Evolutionary conservation across 2,113 vertebrate genomes (phyloP).

Genomic region (Gallinago jamesoni): DNA sequence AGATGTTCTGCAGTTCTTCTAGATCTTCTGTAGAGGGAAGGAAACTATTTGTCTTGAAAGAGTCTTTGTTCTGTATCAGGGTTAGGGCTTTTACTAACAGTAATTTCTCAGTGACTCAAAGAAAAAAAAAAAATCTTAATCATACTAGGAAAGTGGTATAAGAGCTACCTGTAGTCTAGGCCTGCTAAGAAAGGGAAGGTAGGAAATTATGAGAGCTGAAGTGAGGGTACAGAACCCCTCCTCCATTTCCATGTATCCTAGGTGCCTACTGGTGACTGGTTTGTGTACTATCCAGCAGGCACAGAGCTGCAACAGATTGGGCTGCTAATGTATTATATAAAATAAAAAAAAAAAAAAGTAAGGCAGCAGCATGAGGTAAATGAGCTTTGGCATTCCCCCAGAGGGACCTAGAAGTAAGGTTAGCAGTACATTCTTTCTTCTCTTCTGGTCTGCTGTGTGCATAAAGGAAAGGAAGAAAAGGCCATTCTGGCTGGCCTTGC

Average conservation of each 20-base stretch:
- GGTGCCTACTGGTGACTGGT: background rate
- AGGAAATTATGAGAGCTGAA: background rate
- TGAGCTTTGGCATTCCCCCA: slow-evolving; percentile 44
- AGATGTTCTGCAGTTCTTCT: background rate
- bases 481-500: background rate
- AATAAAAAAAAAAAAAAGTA: background rate
- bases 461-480: background rate
- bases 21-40: background rate
- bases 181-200: background rate
- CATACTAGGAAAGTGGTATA: background rate
- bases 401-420: background rate
- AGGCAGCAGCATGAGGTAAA: slow-evolving; percentile 22
- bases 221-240: background rate
- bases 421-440: background rate
- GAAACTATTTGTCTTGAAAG: background rate
- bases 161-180: background rate
- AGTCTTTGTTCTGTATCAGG: background rate
- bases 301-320: background rate
- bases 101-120: background rate
- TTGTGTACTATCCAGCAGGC: background rate
- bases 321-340: background rate
- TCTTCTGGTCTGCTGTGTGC: background rate
- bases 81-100: background rate
- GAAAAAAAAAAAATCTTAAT: background rate
- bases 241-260: background rate